Evolutionary conservation across 2,888 invertebrate genomes (phyloP), one percentile per base, ranked within the genome.

Genomic region (Cybosia mesomella): DNA sequence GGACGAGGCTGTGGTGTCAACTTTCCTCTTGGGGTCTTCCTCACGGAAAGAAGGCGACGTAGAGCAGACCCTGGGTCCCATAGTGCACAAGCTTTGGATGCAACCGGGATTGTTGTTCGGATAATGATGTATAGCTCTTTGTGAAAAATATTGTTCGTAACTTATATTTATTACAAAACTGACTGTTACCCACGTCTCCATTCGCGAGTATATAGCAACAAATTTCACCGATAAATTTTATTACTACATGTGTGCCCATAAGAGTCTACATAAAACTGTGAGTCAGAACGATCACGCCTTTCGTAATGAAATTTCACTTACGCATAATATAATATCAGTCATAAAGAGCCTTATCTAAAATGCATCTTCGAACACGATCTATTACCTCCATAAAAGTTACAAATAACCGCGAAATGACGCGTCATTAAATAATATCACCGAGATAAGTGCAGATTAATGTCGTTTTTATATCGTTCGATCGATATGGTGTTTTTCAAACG

Each of bases 361-460:
- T 83, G 84, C 89, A 89, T 91, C 90, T 85, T 84, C 83, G 84
- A 88, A 80, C 80, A 75, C 81, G 80, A 83, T 88, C 88, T 89
- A 89, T 85, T 86, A 85, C 86, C 83, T 80, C 87, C 90, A 88
- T 91, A 91, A 93, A 92, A 89, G 92, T 90, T 89, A 93, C 94
- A 94, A 94, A 95, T 93, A 95, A 94, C 92, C 91, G 86, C 90
- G 87, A 89, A 93, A 93, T 85, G 93, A 87, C 90, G 91, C 89
- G 84, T 92, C 94, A 94, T 95, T 95, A 95, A 94, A 94, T 93
- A 93, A 92, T 92, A 94, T 88, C 87, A 87, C 84, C 88, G 85
- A 94, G 94, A 95, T 95, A 95, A 92, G 92, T 90, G 82, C 81
- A 92, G 93, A 94, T 95, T 94, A 95, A 94, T 95, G 93, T 86